Evolutionary conservation across 2,113 vertebrate species (phyloP).

Genomic region (Syrrhaptes paradoxus): DNA sequence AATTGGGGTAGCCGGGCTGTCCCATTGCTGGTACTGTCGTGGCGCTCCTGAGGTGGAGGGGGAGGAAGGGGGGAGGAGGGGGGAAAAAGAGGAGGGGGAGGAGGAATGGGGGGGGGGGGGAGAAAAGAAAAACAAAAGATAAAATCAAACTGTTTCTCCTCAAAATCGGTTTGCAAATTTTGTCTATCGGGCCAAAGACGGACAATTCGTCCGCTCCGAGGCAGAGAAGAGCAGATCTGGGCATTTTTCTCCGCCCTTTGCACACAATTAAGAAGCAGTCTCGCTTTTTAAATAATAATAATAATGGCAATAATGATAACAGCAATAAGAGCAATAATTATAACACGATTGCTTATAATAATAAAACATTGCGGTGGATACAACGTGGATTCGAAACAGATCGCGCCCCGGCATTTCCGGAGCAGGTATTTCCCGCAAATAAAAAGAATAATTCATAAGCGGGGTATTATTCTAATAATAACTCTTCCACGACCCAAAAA

Average conservation of each 20-base stretch:
- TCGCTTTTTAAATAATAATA: not conserved
- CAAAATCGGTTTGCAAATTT: not conserved
- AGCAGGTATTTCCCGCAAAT: conserved; percentile 38
- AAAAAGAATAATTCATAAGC: conserved; percentile 13
- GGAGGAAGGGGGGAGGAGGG: no score
- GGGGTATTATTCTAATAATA: not conserved
- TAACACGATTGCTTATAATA: not conserved
- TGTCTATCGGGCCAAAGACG: not conserved
- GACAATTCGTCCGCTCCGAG: not conserved
- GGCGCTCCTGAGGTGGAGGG: no score
- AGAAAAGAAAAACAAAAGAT: conserved; percentile 50
- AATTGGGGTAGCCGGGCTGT: no score
- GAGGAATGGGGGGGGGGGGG: no score
- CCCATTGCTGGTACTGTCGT: no score
- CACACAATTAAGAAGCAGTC: not conserved
- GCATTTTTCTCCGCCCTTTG: not conserved
- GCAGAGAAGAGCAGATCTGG: not conserved
- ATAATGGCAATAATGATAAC: not conserved
- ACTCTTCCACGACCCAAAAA: not conserved
- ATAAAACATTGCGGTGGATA: not conserved
- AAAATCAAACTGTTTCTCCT: conserved; percentile 13
- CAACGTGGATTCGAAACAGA: not conserved
- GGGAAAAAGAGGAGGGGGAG: no score
- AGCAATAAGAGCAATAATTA: not conserved
- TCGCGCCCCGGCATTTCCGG: not conserved